Conservation (phyloP, 2,797 vertebrate genomes). For the Pipistrellus pygmaeus region DNA sequence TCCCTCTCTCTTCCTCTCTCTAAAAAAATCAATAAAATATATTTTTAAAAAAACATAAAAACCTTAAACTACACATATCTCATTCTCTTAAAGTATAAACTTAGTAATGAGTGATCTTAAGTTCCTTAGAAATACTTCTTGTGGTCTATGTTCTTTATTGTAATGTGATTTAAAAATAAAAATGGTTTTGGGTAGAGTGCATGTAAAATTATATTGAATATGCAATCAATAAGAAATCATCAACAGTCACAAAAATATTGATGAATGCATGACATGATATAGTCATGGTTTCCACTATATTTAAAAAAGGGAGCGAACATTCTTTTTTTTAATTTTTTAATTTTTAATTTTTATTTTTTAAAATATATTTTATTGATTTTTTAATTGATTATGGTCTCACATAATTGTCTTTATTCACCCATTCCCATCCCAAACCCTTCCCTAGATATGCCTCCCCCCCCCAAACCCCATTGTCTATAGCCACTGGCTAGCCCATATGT, state of each 20-base stretch:
- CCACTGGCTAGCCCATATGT: too few relatives aligned
- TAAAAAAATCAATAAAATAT: too few relatives aligned
- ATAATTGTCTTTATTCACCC: too few relatives aligned
- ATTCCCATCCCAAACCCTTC: too few relatives aligned
- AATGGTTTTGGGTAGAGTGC: constrained; percentile 26
- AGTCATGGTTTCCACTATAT: neutral
- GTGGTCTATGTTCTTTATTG: neutral
- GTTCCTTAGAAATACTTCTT: constrained; percentile 24
- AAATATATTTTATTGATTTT: too few relatives aligned
- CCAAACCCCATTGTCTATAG: too few relatives aligned
- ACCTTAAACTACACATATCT: constrained; percentile 47
- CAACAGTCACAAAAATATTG: constrained; percentile 38
- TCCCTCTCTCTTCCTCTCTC: too few relatives aligned
- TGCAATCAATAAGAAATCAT: constrained; percentile 59
- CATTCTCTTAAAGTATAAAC: constrained; percentile 19
- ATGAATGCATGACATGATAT: constrained; percentile 23
- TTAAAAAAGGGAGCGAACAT: neutral
- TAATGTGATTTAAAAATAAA: constrained; percentile 58
- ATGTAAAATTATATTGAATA: constrained; percentile 41
- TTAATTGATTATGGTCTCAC: too few relatives aligned
- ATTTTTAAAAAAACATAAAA: constrained; percentile 15
- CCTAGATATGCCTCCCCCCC: too few relatives aligned
- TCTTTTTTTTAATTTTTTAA: neutral
- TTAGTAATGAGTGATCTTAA: constrained; percentile 56
- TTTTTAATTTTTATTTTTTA: too few relatives aligned